phyloP scores from a whole-genome alignment of 2,888 invertebrate species.

The Cosmorhoe ocellata region DNA sequence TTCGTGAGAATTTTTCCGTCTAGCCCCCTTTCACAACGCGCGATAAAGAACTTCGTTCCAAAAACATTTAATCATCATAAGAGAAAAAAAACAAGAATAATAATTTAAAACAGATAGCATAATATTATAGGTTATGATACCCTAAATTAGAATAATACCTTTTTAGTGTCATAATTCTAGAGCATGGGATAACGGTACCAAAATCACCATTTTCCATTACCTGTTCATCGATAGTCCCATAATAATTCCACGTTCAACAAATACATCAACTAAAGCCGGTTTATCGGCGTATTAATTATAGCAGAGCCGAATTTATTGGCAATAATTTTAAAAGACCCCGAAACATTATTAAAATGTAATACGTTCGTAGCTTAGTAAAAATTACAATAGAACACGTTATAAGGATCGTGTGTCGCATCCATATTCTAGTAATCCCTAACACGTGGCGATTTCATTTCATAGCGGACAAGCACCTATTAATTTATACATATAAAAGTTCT shows the following conservation, averaged over 20 bases:
- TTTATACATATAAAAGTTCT: too few relatives aligned
- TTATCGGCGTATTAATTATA: constrained; percentile 58
- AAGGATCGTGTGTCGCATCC: constrained; percentile 53
- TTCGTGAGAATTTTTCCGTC: too few relatives aligned
- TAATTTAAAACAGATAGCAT: too few relatives aligned
- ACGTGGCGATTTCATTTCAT: constrained; percentile 75
- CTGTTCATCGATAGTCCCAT: constrained; percentile 30
- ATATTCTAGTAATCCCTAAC: constrained; percentile 61
- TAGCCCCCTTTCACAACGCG: too few relatives aligned
- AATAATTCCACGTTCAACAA: constrained; percentile 43
- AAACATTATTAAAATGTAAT: constrained; percentile 62
- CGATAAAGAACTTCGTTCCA: too few relatives aligned
- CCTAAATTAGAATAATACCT: too few relatives aligned
- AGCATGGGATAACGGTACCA: constrained; percentile 28
- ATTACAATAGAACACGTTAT: constrained; percentile 32
- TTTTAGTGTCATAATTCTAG: constrained; percentile 10
- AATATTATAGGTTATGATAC: too few relatives aligned
- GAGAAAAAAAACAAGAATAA: too few relatives aligned
- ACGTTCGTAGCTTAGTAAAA: constrained; percentile 35
- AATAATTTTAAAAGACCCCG: constrained; percentile 60
- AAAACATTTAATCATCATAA: too few relatives aligned
- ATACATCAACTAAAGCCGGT: constrained; percentile 51
- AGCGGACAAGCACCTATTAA: constrained; percentile 72
- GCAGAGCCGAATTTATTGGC: constrained; percentile 61
- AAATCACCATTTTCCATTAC: constrained; percentile 30